These are phyloP conservation scores for Microtus richardsoni DNA, from an alignment of 2,113 vertebrate genomes.

Conservation along the genomic window DNA sequence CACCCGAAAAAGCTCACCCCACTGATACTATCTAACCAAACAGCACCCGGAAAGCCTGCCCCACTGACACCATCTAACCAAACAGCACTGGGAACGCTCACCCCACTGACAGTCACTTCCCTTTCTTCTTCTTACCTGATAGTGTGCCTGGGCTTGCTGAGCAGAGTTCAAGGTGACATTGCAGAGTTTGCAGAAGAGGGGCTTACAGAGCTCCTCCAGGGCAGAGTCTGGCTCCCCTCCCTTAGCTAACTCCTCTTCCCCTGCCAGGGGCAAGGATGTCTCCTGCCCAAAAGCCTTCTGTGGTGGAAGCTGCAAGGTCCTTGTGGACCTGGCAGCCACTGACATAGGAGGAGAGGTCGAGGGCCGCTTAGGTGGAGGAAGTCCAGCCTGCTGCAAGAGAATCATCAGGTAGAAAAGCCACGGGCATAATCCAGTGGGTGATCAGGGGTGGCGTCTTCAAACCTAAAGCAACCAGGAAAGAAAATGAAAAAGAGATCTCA, in stretches of 20 bases:
- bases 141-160: conserved; percentile 98
- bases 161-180: conserved; percentile 98
- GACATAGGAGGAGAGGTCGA: conserved; percentile 87
- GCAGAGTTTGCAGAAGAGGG: conserved; percentile 99
- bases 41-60: neutral
- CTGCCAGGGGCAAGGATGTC: conserved; percentile 87
- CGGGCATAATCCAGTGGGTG: conserved; percentile 87
- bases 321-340: conserved; percentile 87
- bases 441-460: conserved; percentile 85
- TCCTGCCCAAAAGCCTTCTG: conserved; percentile 87
- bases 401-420: conserved; percentile 90
- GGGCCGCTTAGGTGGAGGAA: conserved; percentile 83
- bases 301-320: conserved; percentile 85
- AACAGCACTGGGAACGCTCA: neutral
- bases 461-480: conserved; percentile 81
- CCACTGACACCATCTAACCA: neutral
- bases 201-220: conserved; percentile 97
- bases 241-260: conserved; percentile 90
- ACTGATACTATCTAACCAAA: too few species aligned
- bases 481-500: conserved; percentile 67
- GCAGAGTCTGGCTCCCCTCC: conserved; percentile 92
- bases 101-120: neutral
- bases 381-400: conserved; percentile 90
- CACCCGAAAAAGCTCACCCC: neutral
- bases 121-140: conserved; percentile 91